Evolutionary conservation across 2,888 invertebrate species (phyloP), one percentile per base, ranked within the genome.

Genomic region (Elmis aenea): DNA sequence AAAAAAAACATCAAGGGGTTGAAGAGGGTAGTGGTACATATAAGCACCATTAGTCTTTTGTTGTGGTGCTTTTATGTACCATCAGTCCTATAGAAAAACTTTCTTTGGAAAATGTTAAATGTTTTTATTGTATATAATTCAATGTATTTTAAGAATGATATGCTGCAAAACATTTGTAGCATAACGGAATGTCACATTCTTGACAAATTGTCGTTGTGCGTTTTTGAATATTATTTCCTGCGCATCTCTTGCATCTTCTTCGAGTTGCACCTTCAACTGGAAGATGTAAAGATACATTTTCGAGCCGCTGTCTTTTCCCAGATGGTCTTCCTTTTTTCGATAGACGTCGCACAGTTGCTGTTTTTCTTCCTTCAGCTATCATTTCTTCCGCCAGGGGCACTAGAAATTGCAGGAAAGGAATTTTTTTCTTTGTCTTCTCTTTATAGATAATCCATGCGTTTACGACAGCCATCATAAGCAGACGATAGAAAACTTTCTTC

Each of bases 401-500:
- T 14, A 37, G 12, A 26, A 31, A 37, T 9, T 37, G 4, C 9
- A 35, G 9, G 15, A 37, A 31, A 5, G 31, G 30, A 13, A 15
- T 34, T 34, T 26, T 44, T 37, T n/a, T n/a, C n/a, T 22, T 38
- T 23, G 20, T 24, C 33, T 38, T 35, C n/a, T 13, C 38, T 37
- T 45, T 20, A 33, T 38, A 30, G 16, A n/a, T n/a, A 45, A 54
- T 50, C 39, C 40, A 52, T 23, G 50, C 39, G 39, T 60, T 58
- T 26, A 53, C 48, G 26, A 48, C 48, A 12, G 48, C 38, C 20
- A 38, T 42, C 52, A 58, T 47, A 5, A 57, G 25, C 15, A 56
- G 42, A 29, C 37, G 46, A 29, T 48, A 53, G 23, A 59, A 57
- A 16, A 56, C 45, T 30, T 59, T 57, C 28, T 48, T 46, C 55